These are phyloP conservation scores for Lasioglossum albipes DNA, from an alignment of 1,140 invertebrate genomes.

Conservation along the genomic window DNA sequence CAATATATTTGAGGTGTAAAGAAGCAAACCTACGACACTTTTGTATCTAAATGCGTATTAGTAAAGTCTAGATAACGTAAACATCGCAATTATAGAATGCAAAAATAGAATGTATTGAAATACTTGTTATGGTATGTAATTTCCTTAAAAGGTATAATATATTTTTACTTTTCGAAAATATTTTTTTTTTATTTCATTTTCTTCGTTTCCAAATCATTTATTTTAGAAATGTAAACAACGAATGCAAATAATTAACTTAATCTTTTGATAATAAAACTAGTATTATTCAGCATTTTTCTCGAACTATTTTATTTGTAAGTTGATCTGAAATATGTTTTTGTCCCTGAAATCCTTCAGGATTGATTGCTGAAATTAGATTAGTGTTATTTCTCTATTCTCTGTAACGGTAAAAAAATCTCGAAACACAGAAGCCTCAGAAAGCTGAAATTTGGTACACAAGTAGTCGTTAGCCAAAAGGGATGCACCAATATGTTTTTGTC, in stretches of 20 bases:
- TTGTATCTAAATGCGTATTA: background rate
- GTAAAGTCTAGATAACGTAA: slow-evolving; percentile 9
- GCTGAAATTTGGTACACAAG: too few relatives aligned
- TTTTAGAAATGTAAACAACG: background rate
- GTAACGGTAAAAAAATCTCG: too few relatives aligned
- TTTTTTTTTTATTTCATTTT: slow-evolving; percentile 11
- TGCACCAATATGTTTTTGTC: too few relatives aligned
- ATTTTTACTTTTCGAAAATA: slow-evolving; percentile 12
- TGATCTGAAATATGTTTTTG: too few relatives aligned
- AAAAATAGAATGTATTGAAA: slow-evolving; percentile 26
- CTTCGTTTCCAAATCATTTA: background rate
- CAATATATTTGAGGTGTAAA: background rate
- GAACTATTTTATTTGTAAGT: slow-evolving; percentile 5
- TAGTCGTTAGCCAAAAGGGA: too few relatives aligned
- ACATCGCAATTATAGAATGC: background rate
- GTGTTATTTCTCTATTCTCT: too few relatives aligned
- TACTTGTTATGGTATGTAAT: slow-evolving; percentile 19
- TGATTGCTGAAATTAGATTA: too few relatives aligned
- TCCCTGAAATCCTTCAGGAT: too few relatives aligned
- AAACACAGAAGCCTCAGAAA: too few relatives aligned
- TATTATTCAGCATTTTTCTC: background rate
- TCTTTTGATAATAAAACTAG: slow-evolving; percentile 22
- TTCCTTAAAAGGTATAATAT: slow-evolving; percentile 15
- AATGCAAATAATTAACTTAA: slow-evolving; percentile 2
- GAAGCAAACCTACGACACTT: background rate